Conservation (phyloP, 2,888 invertebrate species). For the Cheilosia soror region DNA sequence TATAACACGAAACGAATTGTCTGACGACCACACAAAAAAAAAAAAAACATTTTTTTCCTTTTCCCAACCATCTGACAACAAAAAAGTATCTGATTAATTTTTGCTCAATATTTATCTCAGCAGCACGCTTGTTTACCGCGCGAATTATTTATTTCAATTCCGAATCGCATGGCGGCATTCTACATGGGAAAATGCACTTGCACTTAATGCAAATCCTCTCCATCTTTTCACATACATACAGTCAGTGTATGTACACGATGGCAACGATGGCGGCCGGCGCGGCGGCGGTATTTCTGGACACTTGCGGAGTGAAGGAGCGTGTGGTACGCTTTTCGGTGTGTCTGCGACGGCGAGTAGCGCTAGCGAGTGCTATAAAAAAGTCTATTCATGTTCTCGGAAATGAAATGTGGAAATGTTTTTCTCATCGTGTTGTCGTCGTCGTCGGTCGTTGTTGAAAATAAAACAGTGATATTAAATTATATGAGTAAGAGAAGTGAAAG, state of each 20-base stretch:
- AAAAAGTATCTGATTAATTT: neutral
- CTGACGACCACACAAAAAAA: neutral
- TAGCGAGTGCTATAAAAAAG: conserved; percentile 45
- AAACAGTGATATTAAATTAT: conserved; percentile 44
- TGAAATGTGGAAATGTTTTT: conserved; percentile 55
- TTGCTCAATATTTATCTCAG: conserved; percentile 24
- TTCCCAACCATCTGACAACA: neutral
- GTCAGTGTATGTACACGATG: neutral
- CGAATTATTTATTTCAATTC: conserved; percentile 31
- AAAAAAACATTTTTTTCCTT: neutral
- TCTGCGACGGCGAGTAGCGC: conserved; percentile 2
- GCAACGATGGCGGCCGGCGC: neutral
- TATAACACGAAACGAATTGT: too few species aligned
- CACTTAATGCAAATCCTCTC: conserved; percentile 46
- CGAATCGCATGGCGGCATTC: conserved; percentile 12
- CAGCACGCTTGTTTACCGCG: conserved; percentile 18
- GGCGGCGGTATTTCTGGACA: neutral
- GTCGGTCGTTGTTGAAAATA: conserved; percentile 38
- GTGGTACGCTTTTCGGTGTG: conserved; percentile 10
- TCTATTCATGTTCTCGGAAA: conserved; percentile 58
- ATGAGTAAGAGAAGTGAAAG: conserved; percentile 41
- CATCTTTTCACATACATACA: conserved; percentile 1
- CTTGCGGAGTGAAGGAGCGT: neutral
- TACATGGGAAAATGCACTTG: conserved; percentile 41
- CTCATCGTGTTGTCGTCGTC: conserved; percentile 17